phyloP scores from a whole-genome alignment of 2,888 invertebrate species.

The Volucella zonaria region DNA sequence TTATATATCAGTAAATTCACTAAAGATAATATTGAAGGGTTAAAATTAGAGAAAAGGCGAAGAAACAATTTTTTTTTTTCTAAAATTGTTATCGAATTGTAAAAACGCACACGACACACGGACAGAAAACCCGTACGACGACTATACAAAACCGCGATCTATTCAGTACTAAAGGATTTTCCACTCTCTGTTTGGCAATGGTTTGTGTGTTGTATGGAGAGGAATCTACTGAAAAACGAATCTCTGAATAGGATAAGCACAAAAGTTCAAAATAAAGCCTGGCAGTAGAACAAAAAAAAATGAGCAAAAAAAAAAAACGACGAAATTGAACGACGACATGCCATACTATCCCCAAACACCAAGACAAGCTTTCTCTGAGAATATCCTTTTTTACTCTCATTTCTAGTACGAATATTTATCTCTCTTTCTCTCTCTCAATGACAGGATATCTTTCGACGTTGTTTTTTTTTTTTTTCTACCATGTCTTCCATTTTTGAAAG shows the following conservation, averaged over 20 bases:
- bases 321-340: constrained; percentile 6
- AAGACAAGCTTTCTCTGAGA: constrained; percentile 30
- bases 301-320: constrained; percentile 7
- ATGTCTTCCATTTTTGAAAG: constrained; percentile 5
- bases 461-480: too few relatives aligned
- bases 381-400: constrained; percentile 59
- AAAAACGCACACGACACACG: constrained; percentile 60
- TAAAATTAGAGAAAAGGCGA: constrained; percentile 12
- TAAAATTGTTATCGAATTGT: constrained; percentile 52
- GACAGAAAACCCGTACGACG: constrained; percentile 76
- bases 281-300: constrained; percentile 11
- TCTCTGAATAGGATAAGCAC: constrained; percentile 65
- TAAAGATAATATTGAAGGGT: background rate
- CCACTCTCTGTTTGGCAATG: constrained; percentile 77
- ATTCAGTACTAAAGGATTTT: constrained; percentile 81
- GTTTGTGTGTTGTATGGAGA: constrained; percentile 59
- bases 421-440: constrained; percentile 38
- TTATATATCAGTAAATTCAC: constrained; percentile 14
- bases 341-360: background rate
- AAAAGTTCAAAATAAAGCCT: constrained; percentile 44
- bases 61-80: constrained; percentile 15
- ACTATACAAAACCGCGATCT: constrained; percentile 82
- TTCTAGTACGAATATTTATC: background rate
- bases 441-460: constrained; percentile 37
- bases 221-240: constrained; percentile 65